Conservation (phyloP, 2,113 vertebrate species). For the Picathartes gymnocephalus region DNA sequence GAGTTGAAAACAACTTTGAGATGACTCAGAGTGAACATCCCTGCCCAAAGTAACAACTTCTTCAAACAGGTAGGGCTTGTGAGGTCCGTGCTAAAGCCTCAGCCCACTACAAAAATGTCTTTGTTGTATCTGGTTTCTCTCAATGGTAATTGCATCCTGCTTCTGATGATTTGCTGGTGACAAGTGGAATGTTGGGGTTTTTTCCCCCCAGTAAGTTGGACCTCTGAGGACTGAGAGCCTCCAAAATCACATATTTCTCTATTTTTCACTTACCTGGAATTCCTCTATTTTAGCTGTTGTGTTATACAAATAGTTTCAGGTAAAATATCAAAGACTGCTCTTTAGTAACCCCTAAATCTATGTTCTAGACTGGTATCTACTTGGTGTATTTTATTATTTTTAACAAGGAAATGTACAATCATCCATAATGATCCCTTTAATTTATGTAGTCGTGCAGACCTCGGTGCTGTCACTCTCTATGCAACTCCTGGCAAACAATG, state of each 20-base stretch:
- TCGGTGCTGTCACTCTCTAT: neutral
- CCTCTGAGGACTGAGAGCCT: neutral
- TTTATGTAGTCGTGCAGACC: neutral
- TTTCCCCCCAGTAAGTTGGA: neutral
- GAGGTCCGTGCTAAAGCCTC: neutral
- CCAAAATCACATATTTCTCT: neutral
- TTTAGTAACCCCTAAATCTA: neutral
- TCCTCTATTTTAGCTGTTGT: neutral
- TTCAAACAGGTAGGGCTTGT: fast-evolving
- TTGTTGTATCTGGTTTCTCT: neutral
- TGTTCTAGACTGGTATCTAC: neutral
- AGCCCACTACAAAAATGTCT: neutral
- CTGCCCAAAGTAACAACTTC: neutral
- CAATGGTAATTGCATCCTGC: neutral
- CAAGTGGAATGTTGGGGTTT: neutral
- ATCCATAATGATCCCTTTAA: neutral
- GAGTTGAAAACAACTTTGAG: neutral
- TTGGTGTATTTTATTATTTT: neutral
- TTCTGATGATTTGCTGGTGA: neutral
- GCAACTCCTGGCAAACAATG: neutral
- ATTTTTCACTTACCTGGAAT: neutral
- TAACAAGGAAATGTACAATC: neutral
- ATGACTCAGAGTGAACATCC: neutral
- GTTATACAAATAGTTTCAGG: neutral
- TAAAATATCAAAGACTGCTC: neutral